Conservation (phyloP, 2,888 invertebrate genomes). For the Portevinia maculata region DNA sequence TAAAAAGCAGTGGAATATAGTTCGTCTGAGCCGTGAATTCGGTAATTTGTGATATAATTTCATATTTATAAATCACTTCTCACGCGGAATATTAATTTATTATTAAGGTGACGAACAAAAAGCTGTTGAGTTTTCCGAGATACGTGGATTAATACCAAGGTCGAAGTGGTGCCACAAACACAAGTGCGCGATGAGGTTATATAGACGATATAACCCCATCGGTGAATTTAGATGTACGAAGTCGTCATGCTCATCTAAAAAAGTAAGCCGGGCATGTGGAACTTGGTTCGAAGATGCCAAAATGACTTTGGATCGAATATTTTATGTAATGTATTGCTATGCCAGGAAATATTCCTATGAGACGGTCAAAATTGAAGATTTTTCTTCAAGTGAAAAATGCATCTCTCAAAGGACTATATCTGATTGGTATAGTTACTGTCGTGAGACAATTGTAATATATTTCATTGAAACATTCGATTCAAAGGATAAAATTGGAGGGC, state of each 20-base stretch:
- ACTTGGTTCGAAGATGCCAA: neutral
- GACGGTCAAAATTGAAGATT: constrained; percentile 1
- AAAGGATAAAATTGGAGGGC: too few relatives aligned
- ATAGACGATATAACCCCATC: too few relatives aligned
- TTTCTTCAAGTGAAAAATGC: neutral
- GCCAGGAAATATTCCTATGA: constrained; percentile 1
- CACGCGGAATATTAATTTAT: too few relatives aligned
- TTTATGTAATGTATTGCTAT: constrained; percentile 9
- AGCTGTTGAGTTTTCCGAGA: constrained; percentile 1
- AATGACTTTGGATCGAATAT: constrained; percentile 2
- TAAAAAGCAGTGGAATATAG: neutral
- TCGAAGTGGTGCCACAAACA: neutral
- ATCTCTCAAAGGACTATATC: neutral
- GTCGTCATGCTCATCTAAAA: neutral
- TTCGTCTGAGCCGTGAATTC: neutral
- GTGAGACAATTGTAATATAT: too few relatives aligned
- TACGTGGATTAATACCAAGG: constrained; percentile 1
- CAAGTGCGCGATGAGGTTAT: too few relatives aligned
- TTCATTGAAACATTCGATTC: too few relatives aligned
- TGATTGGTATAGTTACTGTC: too few relatives aligned
- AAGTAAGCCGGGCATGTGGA: neutral
- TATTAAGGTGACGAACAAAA: constrained; percentile 5
- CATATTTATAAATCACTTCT: too few relatives aligned
- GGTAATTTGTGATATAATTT: neutral
- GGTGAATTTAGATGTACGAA: neutral